A percentile compares a stretch with the other conserved stretches of the same genome.
Conservation (phyloP, 2,888 invertebrate species). For the Diachrysia chrysitis region DNA sequence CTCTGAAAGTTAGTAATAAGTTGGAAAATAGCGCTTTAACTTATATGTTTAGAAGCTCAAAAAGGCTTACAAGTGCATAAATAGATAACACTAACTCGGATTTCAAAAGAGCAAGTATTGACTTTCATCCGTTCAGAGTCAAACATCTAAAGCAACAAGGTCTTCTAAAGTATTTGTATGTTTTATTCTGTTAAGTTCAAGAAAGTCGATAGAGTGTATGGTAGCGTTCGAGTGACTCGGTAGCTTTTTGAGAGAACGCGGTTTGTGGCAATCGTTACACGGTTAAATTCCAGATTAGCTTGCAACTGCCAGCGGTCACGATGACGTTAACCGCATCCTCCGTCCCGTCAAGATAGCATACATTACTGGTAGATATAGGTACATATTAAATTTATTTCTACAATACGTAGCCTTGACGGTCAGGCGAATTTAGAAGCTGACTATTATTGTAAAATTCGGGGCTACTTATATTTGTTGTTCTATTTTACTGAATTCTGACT, state of each 20-base stretch:
- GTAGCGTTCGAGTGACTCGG: neutral
- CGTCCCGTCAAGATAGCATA: neutral
- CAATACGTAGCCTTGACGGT: neutral
- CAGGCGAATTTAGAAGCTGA: too few relatives aligned
- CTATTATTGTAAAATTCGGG: too few relatives aligned
- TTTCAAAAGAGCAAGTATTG: conserved; percentile 7
- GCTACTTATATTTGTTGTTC: too few relatives aligned
- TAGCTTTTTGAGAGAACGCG: conserved; percentile 1
- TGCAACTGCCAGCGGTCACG: conserved; percentile 22
- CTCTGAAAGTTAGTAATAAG: too few relatives aligned
- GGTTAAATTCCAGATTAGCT: conserved; percentile 1
- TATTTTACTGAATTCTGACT: too few relatives aligned
- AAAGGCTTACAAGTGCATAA: neutral
- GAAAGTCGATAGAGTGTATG: neutral
- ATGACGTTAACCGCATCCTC: conserved; percentile 10
- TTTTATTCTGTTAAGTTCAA: conserved; percentile 12
- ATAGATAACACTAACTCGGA: neutral
- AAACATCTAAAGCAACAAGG: neutral
- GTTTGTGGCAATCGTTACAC: neutral
- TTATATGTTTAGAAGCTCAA: neutral
- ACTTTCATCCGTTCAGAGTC: neutral
- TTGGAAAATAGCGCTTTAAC: too few relatives aligned
- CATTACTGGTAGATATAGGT: neutral
- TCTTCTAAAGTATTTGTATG: conserved; percentile 1
- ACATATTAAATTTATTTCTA: neutral